Percentiles rank a stretch among this genome's conserved stretches.
Conservation (phyloP, 2,888 invertebrate genomes). For the Aspidiotus rigidus region DNA sequence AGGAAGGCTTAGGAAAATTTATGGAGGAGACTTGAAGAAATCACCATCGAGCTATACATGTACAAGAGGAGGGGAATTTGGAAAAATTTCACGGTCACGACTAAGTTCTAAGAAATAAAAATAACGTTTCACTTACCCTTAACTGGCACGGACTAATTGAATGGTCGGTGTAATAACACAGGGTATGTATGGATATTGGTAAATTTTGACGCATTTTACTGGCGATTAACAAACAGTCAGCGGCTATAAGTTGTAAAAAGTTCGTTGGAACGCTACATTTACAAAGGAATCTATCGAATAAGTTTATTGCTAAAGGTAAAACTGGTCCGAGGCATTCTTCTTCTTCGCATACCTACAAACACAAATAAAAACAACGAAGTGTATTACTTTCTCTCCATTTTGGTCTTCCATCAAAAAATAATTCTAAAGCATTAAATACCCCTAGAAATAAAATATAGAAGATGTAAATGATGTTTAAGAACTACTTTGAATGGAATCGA, state of each 20-base stretch:
- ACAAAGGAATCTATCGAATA: constrained; percentile 72
- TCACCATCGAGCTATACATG: too few species aligned
- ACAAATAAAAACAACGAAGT: constrained; percentile 11
- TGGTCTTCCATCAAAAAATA: not conserved
- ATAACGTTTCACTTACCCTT: constrained; percentile 52
- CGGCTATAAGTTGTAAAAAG: constrained; percentile 70
- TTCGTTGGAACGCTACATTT: constrained; percentile 59
- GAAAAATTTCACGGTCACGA: too few species aligned
- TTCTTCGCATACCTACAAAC: constrained; percentile 71
- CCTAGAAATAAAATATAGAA: too few species aligned
- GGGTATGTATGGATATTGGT: constrained; percentile 61
- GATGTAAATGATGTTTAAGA: too few species aligned
- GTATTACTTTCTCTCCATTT: not conserved
- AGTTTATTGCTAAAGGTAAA: constrained; percentile 71
- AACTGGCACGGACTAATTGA: constrained; percentile 64
- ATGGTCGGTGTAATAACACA: constrained; percentile 74
- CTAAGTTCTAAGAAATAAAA: not conserved
- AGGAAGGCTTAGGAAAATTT: too few species aligned
- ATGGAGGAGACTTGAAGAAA: too few species aligned
- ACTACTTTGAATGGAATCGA: too few species aligned
- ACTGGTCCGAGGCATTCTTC: constrained; percentile 74
- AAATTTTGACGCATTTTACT: constrained; percentile 73
- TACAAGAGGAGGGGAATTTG: too few species aligned
- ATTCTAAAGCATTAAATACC: too few species aligned
- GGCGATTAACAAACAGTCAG: constrained; percentile 69